These are phyloP conservation scores for Oxyruncus cristatus DNA, from an alignment of 2,113 vertebrate genomes.

Conservation along the genomic window DNA sequence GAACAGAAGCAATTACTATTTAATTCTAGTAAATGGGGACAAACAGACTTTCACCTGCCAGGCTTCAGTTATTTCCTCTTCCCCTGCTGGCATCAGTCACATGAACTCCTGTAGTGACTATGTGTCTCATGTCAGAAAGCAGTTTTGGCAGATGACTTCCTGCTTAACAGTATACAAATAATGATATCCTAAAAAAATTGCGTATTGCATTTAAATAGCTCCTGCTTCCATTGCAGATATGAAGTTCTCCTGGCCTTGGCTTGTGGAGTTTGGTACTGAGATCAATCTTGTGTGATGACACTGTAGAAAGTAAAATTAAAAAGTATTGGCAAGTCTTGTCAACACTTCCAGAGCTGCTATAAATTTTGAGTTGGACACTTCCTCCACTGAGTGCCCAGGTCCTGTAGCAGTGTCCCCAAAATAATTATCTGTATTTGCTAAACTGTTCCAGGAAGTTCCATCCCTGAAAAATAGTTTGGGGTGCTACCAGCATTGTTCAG, in stretches of 20 bases:
- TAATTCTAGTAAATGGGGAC: neutral
- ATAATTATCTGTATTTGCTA: neutral
- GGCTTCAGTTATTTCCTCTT: neutral
- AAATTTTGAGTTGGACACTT: neutral
- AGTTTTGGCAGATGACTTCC: neutral
- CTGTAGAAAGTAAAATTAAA: neutral
- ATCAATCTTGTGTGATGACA: neutral
- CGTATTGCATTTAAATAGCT: neutral
- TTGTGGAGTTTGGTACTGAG: neutral
- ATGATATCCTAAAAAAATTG: neutral
- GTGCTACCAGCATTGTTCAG: neutral
- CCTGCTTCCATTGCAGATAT: neutral
- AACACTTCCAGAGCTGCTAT: neutral
- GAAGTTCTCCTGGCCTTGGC: neutral
- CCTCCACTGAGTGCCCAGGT: neutral
- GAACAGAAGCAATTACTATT: neutral
- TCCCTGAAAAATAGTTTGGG: neutral
- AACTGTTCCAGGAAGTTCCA: neutral
- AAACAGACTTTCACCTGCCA: neutral
- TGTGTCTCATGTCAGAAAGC: neutral
- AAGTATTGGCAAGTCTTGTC: neutral
- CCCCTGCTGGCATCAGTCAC: neutral
- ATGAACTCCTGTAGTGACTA: neutral
- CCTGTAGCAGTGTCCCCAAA: neutral
- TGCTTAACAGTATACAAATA: neutral